Conservation (phyloP, 2,113 vertebrate species). For the Hemicordylus capensis region DNA sequence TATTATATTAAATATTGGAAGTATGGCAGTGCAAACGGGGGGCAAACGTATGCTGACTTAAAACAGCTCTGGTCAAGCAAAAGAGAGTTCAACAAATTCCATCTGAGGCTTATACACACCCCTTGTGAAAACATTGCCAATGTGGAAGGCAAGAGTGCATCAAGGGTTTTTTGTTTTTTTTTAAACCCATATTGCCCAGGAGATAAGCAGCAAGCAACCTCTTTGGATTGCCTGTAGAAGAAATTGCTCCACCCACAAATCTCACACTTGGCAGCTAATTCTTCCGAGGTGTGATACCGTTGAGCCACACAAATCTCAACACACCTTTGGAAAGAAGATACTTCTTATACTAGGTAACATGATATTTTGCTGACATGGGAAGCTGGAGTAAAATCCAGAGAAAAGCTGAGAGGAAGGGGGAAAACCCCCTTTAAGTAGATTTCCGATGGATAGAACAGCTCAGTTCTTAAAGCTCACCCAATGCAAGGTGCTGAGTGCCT, state of each 20-base stretch:
- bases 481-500: neutral
- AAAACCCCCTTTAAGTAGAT: neutral
- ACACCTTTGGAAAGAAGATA: conserved; percentile 5
- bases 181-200: neutral
- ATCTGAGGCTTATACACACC: neutral
- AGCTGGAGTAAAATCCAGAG: neutral
- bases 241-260: neutral
- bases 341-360: neutral
- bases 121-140: neutral
- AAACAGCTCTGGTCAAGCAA: neutral
- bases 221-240: neutral
- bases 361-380: neutral
- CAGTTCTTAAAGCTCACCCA: neutral
- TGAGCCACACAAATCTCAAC: neutral
- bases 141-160: conserved; percentile 5
- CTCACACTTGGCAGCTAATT: neutral
- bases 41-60: neutral
- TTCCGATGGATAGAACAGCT: neutral
- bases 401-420: conserved; percentile 6
- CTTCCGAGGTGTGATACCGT: neutral
- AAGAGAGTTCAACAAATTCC: neutral
- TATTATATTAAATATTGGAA: too few relatives aligned
- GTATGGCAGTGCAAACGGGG: neutral
- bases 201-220: conserved; percentile 1
- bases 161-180: too few relatives aligned